These are phyloP conservation scores for Aphodius granarius DNA, from an alignment of 2,888 invertebrate genomes.

Conservation along the genomic window DNA sequence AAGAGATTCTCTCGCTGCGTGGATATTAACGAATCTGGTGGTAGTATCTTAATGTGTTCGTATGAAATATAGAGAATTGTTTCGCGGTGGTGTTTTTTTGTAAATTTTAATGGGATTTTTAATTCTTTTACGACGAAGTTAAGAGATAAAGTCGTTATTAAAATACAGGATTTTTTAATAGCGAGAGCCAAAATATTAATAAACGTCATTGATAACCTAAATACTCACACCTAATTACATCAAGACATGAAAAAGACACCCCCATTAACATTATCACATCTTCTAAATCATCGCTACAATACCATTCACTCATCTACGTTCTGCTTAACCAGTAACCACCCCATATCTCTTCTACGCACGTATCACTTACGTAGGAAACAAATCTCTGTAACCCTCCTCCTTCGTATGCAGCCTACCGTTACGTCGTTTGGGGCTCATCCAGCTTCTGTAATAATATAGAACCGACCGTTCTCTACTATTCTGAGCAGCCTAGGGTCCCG, in stretches of 20 bases:
- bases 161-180: no score
- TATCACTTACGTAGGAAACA: neutral
- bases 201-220: no score
- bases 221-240: no score
- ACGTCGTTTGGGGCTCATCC: neutral
- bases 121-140: no score
- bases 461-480: conserved; percentile 3
- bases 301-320: neutral
- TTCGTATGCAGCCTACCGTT: neutral
- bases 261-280: neutral
- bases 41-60: neutral
- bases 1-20: neutral
- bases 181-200: no score
- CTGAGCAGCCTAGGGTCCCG: conserved; percentile 37
- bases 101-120: no score
- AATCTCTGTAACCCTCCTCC: neutral
- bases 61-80: neutral
- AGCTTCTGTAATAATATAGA: no score
- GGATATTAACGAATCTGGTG: neutral
- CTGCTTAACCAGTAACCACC: neutral
- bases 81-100: no score
- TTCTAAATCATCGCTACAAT: neutral
- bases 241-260: no score
- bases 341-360: neutral
- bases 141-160: no score